Evolutionary conservation across 2,888 invertebrate species (phyloP).

Genomic region (Pharmacophagus antenor): DNA sequence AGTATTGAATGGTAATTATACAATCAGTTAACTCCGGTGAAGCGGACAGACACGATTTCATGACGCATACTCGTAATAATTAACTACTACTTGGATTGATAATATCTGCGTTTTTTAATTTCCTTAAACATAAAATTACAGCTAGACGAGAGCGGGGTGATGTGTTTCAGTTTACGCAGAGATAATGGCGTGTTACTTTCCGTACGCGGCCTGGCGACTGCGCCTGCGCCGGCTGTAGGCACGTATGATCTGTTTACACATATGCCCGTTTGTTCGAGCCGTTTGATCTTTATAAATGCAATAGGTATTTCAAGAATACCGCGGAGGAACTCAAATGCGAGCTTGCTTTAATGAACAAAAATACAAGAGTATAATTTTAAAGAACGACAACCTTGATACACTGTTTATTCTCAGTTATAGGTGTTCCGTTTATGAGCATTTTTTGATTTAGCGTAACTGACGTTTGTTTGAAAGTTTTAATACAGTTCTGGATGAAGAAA

Average conservation of each 20-base stretch:
- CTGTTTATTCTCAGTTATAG: constrained; percentile 64
- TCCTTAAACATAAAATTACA: constrained; percentile 38
- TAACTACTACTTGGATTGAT: constrained; percentile 25
- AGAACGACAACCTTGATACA: constrained; percentile 75
- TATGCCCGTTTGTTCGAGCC: constrained; percentile 71
- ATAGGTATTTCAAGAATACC: constrained; percentile 79
- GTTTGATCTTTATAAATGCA: constrained; percentile 81
- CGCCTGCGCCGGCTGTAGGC: constrained; percentile 33
- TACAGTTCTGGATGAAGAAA: constrained; percentile 39
- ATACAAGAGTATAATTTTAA: constrained; percentile 66
- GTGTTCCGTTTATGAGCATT: constrained; percentile 69
- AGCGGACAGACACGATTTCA: constrained; percentile 1
- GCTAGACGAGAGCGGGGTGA: constrained; percentile 36
- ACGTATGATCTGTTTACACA: constrained; percentile 72
- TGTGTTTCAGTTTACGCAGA: constrained; percentile 50
- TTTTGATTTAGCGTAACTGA: constrained; percentile 60
- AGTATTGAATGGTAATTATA: too few relatives aligned
- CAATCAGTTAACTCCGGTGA: too few relatives aligned
- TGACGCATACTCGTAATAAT: constrained; percentile 14
- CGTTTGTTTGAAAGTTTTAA: constrained; percentile 62
- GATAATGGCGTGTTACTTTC: constrained; percentile 41
- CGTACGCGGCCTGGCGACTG: constrained; percentile 23
- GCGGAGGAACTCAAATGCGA: constrained; percentile 55
- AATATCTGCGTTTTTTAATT: constrained; percentile 26
- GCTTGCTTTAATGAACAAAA: constrained; percentile 63